Conservation (phyloP, 2,797 vertebrate species). For the Pristis pectinata region DNA sequence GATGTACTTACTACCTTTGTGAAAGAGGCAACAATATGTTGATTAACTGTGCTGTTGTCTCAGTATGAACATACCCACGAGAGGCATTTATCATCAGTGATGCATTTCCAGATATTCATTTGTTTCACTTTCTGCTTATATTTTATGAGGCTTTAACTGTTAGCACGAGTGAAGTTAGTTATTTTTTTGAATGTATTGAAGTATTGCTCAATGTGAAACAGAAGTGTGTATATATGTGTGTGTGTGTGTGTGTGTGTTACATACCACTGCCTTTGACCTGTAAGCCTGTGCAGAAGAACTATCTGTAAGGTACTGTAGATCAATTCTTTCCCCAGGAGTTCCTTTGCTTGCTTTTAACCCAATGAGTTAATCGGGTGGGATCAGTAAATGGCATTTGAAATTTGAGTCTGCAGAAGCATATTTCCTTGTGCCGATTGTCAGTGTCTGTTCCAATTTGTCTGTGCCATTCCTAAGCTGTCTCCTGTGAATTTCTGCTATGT, state of each 20-base stretch:
- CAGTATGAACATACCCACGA: background rate
- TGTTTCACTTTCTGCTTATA: background rate
- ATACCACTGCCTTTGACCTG: background rate
- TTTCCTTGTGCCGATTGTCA: conserved; percentile 26
- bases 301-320: background rate
- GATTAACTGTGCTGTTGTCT: background rate
- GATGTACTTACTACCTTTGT: background rate
- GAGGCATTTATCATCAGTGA: background rate
- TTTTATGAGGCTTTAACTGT: background rate
- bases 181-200: background rate
- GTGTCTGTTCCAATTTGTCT: conserved; percentile 33
- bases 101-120: background rate
- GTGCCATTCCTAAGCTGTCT: conserved; percentile 30
- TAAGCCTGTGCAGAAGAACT: background rate
- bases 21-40: background rate
- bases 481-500: conserved; percentile 31
- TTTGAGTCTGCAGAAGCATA: conserved; percentile 28
- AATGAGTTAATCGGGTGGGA: conserved; percentile 13
- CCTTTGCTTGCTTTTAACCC: conserved; percentile 15
- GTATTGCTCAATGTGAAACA: background rate
- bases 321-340: background rate
- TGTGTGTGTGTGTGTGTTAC: background rate
- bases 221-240: background rate
- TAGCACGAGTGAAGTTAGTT: background rate
- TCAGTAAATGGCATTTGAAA: conserved; percentile 18